A percentile compares a stretch with the other conserved stretches of the same genome.
Conservation (phyloP, 2,113 vertebrate genomes). For the Chaetura pelagica region DNA sequence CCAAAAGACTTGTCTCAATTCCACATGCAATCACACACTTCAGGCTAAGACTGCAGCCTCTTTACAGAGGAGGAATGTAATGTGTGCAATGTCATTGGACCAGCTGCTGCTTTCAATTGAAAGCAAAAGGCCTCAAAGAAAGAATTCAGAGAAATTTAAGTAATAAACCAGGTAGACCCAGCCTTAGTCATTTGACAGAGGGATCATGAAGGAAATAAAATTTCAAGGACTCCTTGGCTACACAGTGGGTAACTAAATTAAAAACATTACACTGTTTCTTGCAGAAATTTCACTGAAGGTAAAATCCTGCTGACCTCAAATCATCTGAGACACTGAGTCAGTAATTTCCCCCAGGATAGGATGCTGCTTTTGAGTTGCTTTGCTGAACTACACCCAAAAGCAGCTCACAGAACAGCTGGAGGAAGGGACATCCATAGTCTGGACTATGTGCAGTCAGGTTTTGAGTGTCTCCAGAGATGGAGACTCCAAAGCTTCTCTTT, state of each 20-base stretch:
- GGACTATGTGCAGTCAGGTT: background rate
- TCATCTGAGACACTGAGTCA: background rate
- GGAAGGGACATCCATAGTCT: background rate
- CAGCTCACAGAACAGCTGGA: background rate
- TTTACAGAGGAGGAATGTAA: background rate
- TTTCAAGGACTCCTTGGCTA: background rate
- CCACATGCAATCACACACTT: background rate
- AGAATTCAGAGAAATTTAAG: background rate
- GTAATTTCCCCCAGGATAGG: background rate
- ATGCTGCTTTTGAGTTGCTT: background rate
- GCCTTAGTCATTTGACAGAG: background rate
- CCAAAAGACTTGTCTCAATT: background rate
- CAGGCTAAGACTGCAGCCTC: background rate
- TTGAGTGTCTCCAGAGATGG: background rate
- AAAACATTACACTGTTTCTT: background rate
- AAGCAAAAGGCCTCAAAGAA: background rate
- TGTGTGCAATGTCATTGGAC: background rate
- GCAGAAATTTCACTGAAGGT: background rate
- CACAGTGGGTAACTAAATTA: background rate
- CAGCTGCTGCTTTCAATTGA: background rate
- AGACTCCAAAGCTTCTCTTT: background rate
- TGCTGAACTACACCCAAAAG: background rate
- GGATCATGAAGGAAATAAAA: background rate
- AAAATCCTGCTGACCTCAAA: background rate
- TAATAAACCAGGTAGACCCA: background rate